These are phyloP conservation scores for Anadara kagoshimensis DNA, from an alignment of 1,140 invertebrate species.

Conservation along the genomic window DNA sequence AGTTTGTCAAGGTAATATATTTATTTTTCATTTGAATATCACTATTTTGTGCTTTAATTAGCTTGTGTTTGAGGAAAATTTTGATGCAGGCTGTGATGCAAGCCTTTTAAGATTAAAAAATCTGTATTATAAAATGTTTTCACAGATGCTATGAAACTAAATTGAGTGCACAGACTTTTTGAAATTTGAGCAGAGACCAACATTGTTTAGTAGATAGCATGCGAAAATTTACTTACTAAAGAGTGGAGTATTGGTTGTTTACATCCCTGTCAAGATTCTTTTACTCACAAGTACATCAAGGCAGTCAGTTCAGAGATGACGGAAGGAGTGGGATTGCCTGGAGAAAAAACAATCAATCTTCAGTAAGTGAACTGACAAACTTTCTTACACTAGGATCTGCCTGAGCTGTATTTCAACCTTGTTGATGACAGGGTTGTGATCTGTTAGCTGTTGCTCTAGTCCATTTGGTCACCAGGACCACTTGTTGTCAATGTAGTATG, in stretches of 20 bases:
- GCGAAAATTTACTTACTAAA: neutral
- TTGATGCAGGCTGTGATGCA: neutral
- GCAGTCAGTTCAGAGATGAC: neutral
- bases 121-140: neutral
- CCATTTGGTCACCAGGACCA: no score
- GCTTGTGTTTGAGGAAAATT: neutral
- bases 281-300: neutral
- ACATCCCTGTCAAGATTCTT: no score
- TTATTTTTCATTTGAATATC: neutral
- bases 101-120: conserved; percentile 2
- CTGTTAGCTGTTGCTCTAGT: no score
- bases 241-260: neutral
- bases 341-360: no score
- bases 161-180: neutral
- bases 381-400: no score
- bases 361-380: no score
- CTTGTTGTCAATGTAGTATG: no score
- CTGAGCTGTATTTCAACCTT: no score
- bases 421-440: no score
- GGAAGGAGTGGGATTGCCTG: neutral
- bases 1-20: conserved; percentile 56
- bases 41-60: neutral
- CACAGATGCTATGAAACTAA: neutral
- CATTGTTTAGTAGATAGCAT: neutral
- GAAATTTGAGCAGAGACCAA: neutral